These are phyloP conservation scores for Catamblyrhynchus diadema DNA, from an alignment of 2,797 vertebrate genomes.

Conservation along the genomic window DNA sequence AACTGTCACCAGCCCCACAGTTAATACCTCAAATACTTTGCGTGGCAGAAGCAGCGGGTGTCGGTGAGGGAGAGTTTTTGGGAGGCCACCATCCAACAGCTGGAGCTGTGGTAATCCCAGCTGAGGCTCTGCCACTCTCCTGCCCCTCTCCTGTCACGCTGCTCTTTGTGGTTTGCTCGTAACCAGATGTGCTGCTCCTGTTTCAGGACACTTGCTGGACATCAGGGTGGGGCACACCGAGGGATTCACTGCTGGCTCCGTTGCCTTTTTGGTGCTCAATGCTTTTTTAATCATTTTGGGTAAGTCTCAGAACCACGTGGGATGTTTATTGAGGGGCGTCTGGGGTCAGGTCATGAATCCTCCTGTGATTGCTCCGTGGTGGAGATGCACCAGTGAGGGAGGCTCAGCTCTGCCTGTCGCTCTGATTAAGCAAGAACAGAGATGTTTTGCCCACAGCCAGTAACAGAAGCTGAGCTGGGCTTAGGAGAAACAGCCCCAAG, in stretches of 20 bases:
- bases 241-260: constrained; percentile 82
- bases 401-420: background rate
- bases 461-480: constrained; percentile 36
- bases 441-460: constrained; percentile 12
- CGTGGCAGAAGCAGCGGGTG: rapidly evolving
- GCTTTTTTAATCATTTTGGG: constrained; percentile 82
- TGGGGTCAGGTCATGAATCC: background rate
- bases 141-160: background rate
- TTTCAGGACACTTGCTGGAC: constrained; percentile 76
- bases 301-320: constrained; percentile 49
- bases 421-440: background rate
- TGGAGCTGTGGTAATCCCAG: background rate
- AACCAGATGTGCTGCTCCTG: background rate
- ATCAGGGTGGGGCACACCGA: constrained; percentile 46
- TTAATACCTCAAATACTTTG: background rate
- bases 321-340: background rate
- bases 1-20: background rate
- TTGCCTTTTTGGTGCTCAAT: constrained; percentile 85
- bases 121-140: background rate
- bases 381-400: background rate
- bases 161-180: background rate
- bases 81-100: background rate
- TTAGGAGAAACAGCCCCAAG: background rate
- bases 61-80: rapidly evolving
- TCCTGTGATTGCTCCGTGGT: background rate